These are phyloP conservation scores for Corapipo altera DNA, from an alignment of 2,113 vertebrate species.

Conservation along the genomic window DNA sequence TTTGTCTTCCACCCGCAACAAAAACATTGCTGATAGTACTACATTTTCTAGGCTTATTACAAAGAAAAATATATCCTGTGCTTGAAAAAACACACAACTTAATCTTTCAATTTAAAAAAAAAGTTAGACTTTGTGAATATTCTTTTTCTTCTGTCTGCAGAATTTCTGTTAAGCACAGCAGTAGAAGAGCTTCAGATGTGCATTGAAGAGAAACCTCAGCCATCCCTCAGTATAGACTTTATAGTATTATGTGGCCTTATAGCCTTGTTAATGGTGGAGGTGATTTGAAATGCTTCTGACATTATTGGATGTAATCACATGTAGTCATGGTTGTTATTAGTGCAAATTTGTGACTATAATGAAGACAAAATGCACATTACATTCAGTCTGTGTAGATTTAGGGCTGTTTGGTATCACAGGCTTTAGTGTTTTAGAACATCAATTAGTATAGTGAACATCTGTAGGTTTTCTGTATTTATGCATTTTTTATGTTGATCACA, in stretches of 20 bases:
- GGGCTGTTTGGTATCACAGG: not conserved
- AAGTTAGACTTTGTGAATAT: not conserved
- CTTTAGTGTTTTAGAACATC: not conserved
- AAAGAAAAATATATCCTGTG: not conserved
- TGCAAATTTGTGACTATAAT: not conserved
- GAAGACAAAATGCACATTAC: not conserved
- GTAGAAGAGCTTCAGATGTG: not conserved
- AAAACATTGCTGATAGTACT: not conserved
- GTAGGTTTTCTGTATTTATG: not conserved
- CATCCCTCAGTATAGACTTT: not conserved
- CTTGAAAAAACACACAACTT: not conserved
- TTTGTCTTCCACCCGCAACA: not conserved
- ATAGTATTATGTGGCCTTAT: accelerated
- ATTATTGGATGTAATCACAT: not conserved
- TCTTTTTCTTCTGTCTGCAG: not conserved
- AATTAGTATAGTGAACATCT: not conserved
- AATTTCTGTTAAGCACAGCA: not conserved
- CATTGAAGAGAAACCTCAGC: not conserved
- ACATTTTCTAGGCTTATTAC: not conserved
- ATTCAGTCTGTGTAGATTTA: not conserved
- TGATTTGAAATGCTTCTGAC: not conserved
- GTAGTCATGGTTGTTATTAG: not conserved
- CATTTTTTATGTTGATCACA: not conserved
- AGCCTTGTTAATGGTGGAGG: not conserved
- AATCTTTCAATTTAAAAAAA: not conserved